Evolutionary conservation across 2,113 vertebrate genomes (phyloP).

Genomic region (Pelobates fuscus): DNA sequence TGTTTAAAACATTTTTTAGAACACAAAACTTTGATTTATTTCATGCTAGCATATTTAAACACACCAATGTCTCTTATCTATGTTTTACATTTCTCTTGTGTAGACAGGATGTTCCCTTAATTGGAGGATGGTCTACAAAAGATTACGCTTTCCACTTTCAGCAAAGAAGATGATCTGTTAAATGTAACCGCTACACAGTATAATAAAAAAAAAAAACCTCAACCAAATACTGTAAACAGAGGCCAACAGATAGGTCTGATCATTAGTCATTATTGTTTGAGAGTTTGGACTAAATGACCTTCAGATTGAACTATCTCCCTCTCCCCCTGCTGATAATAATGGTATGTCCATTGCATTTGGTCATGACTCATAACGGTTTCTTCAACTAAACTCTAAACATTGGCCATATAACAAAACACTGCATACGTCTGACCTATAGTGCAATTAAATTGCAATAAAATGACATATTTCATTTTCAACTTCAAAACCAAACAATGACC

Average conservation of each 20-base stretch:
- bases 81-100: conserved; percentile 15
- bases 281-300: conserved; percentile 31
- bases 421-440: conserved; percentile 58
- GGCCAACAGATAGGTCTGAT: conserved; percentile 34
- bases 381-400: conserved; percentile 31
- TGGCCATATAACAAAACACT: conserved; percentile 43
- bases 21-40: no score
- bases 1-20: no score
- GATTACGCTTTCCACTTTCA: conserved; percentile 36
- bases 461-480: conserved; percentile 63
- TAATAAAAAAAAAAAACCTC: conserved; percentile 38
- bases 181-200: conserved; percentile 40
- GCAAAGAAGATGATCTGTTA: conserved; percentile 29
- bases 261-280: conserved; percentile 38
- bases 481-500: conserved; percentile 77
- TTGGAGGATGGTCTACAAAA: background rate
- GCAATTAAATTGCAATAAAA: conserved; percentile 62
- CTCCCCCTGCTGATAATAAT: conserved; percentile 44
- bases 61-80: conserved; percentile 5
- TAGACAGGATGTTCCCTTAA: conserved; percentile 37
- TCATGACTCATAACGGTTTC: conserved; percentile 33
- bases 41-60: conserved; percentile 19
- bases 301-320: conserved; percentile 42
- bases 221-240: conserved; percentile 41
- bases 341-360: conserved; percentile 27